phyloP scores from a whole-genome alignment of 2,113 vertebrate genomes.

The Pogonocichla stellata region DNA sequence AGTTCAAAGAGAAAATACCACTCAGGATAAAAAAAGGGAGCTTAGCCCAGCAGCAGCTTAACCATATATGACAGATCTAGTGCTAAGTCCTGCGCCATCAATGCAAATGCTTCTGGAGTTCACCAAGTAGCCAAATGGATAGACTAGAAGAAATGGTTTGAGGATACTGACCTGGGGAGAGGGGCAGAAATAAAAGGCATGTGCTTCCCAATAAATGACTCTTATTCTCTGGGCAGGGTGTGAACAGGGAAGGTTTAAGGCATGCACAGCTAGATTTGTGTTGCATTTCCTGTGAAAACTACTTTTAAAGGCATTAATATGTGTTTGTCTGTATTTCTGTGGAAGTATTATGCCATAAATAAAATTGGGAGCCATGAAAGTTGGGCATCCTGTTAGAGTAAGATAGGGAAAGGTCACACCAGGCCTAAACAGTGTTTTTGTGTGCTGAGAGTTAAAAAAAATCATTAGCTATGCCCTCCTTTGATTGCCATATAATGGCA shows the following conservation, averaged over 20 bases:
- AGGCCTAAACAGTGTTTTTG: background rate
- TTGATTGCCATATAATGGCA: background rate
- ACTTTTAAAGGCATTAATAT: background rate
- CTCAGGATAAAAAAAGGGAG: constrained; percentile 48
- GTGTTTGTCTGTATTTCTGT: background rate
- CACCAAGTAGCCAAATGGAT: constrained; percentile 27
- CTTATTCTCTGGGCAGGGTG: background rate
- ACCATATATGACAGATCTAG: constrained; percentile 52
- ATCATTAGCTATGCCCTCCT: background rate
- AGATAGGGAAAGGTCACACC: background rate
- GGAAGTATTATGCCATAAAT: background rate
- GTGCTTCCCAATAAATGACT: background rate
- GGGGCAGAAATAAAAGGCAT: background rate
- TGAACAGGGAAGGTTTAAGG: background rate
- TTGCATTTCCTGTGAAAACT: background rate
- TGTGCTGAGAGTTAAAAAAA: background rate
- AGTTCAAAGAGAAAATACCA: constrained; percentile 68
- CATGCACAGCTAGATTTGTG: background rate
- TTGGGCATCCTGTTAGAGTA: background rate
- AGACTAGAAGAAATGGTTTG: constrained; percentile 1
- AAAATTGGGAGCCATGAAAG: background rate
- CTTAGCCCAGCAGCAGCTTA: constrained; percentile 49
- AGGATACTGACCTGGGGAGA: background rate
- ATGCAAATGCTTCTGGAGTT: constrained; percentile 48
- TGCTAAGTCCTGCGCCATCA: constrained; percentile 44